Percentiles rank a stretch among this genome's conserved stretches.
Conservation (phyloP, 2,113 vertebrate species). For the Strix aluco region DNA sequence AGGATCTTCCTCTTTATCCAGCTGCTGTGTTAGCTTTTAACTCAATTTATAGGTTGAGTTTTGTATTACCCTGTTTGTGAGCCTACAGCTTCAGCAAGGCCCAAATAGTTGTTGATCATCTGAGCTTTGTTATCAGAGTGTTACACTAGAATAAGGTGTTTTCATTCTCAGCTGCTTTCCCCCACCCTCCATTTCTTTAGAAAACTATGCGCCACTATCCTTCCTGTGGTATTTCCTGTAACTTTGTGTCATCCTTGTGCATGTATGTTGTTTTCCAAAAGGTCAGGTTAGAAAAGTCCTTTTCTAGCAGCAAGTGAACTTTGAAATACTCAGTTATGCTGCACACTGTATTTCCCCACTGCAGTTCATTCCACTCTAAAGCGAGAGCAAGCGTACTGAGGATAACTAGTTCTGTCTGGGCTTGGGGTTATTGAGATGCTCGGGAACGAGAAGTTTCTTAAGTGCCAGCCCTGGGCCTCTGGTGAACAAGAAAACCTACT, state of each 20-base stretch:
- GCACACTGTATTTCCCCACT: not conserved
- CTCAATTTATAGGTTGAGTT: not conserved
- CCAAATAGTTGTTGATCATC: not conserved
- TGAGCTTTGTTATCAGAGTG: not conserved
- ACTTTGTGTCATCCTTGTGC: not conserved
- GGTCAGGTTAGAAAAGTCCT: not conserved
- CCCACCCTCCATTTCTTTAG: not conserved
- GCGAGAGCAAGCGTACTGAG: not conserved
- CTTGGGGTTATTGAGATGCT: not conserved
- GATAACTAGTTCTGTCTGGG: not conserved
- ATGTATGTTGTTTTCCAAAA: not conserved
- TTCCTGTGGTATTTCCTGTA: not conserved
- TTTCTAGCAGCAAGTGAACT: not conserved
- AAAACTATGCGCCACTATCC: not conserved
- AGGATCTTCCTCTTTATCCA: not conserved
- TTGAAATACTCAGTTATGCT: not conserved
- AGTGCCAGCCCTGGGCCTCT: not conserved
- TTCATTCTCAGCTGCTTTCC: not conserved
- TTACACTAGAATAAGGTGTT: not conserved
- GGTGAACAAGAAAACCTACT: not conserved
- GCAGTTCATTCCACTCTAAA: not conserved
- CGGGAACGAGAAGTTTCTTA: not conserved
- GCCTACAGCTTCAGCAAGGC: not conserved
- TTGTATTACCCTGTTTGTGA: not conserved
- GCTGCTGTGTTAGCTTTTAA: not conserved